Conservation (phyloP, 2,113 vertebrate species). For the Xiphorhynchus elegans region DNA sequence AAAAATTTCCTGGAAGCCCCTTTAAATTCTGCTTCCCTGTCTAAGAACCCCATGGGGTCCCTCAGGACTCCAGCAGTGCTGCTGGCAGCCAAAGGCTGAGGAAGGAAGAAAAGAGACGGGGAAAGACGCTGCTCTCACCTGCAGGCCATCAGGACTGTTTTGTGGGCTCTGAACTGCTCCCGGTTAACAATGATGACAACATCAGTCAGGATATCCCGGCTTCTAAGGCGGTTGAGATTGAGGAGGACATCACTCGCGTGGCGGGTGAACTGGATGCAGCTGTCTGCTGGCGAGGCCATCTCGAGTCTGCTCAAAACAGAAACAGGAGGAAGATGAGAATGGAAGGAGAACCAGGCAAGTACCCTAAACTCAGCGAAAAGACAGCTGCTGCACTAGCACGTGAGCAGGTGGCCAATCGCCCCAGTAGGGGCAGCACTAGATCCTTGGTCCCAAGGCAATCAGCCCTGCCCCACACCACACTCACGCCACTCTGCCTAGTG, state of each 20-base stretch:
- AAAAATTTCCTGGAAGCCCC: neutral
- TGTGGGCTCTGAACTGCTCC: constrained; percentile 96
- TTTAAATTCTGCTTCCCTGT: neutral
- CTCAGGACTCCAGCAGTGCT: neutral
- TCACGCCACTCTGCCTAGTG: neutral
- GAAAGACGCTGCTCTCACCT: constrained; percentile 77
- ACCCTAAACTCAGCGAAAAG: neutral
- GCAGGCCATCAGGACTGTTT: constrained; percentile 99
- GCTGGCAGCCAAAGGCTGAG: neutral
- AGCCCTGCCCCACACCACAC: neutral
- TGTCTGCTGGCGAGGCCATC: constrained; percentile 95
- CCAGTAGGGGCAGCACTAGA: neutral
- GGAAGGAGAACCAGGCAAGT: neutral
- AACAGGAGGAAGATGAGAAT: neutral
- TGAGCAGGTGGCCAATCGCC: neutral
- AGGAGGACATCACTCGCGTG: constrained; percentile 96
- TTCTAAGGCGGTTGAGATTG: constrained; percentile 94
- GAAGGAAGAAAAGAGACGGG: neutral
- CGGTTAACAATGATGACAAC: constrained; percentile 95
- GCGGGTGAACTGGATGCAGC: constrained; percentile 98
- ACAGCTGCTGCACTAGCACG: neutral
- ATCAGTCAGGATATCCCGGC: constrained; percentile 93
- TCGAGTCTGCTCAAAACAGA: constrained; percentile 73
- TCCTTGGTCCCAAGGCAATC: neutral
- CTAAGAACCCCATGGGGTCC: neutral